Evolutionary conservation across 1,140 invertebrate genomes (phyloP), one percentile per base, ranked within the genome.

Genomic region (Coenobita brevimanus): DNA sequence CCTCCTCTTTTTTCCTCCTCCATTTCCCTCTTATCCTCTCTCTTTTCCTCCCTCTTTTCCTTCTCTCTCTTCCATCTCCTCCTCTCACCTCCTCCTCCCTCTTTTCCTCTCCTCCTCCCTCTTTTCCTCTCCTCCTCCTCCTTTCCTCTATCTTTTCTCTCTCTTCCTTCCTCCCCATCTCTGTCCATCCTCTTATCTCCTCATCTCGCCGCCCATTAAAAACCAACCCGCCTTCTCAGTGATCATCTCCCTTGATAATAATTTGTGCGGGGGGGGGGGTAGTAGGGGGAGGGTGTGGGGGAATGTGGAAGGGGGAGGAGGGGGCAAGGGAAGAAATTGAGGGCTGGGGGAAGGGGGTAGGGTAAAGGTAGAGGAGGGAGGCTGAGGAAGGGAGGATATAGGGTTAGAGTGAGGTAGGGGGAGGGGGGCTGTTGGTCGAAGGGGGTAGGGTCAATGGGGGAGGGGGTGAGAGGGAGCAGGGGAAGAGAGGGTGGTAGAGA

Each of bases 221-320:
- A n/a, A n/a, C n/a, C n/a, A 30, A 0, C 30, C 24, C n/a, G 43
- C 57, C 27, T 38, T 73, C 41, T 36, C 33, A 21, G 1, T 73
- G 69, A 73, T 73, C 38, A 38, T 73, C 69, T 73, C 2, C 3
- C 13, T 6, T 73, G 69, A 27, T 33, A n/a, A n/a, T n/a, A n/a
- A 73, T 62, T 17, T 17, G 2, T 13, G 64, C 21, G 8, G 64
- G 24, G 64, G 17, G 15, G 27, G 15, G 64, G 24, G 64, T 69
- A 36, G 24, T 27, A 6, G 21, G 64, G 8, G 64, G 21, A 6
- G n/a, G 21, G 64, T 67, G n/a, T 24, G 64, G n/a, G 64, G n/a
- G 64, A 67, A n/a, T 8, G 64, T 8, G n/a, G n/a, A n/a, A 67
- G 64, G n/a, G 64, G n/a, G 64, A 67, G 64, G n/a, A n/a, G n/a